Evolutionary conservation across 2,888 invertebrate genomes (phyloP), one percentile per base, ranked within the genome.

Genomic region (Philhelius pedissequus): DNA sequence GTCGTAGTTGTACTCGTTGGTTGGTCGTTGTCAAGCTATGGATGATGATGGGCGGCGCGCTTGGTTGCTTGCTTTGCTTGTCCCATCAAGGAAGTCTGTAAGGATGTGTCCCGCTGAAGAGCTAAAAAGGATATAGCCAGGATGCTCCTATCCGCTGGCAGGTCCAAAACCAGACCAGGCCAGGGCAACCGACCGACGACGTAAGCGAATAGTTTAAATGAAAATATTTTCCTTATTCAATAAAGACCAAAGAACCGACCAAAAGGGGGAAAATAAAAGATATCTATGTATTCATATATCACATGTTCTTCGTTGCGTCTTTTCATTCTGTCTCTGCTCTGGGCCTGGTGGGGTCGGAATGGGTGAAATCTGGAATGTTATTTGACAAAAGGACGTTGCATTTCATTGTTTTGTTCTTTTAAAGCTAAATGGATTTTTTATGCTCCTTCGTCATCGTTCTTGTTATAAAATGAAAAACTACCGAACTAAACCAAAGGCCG

Each of bases 161-260:
- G 9, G 15, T 18, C 43, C 8, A 62, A 20, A 20, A 43, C 60
- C 6, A 43, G 22, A n/a, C n/a, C n/a, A n/a, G n/a, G n/a, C n/a
- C n/a, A n/a, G n/a, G n/a, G n/a, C n/a, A n/a, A n/a, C n/a, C n/a
- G n/a, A n/a, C n/a, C n/a, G 52, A 71, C 45, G 71, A 62, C 30
- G 30, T 30, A 43, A 62, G 35, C 58, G 64, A 64, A 81, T 60
- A 64, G 58, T 43, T 81, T 76, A 77, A 77, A 81, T 76, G 81
- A 71, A 76, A 82, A 82, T 60, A 78, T 74, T 78, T 82, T 78
- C 73, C 68, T 74, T 73, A 82, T 82, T 82, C 68, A 73, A 78
- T 78, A 78, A 78, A 50, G 68, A 73, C 58, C 43, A 3, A 45
- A 82, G 54, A 54, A 32, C 56, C 56, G 30, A 6, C 9, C 18